Evolutionary conservation across 2,113 vertebrate genomes (phyloP).

Genomic region (Neogobius melanostomus): DNA sequence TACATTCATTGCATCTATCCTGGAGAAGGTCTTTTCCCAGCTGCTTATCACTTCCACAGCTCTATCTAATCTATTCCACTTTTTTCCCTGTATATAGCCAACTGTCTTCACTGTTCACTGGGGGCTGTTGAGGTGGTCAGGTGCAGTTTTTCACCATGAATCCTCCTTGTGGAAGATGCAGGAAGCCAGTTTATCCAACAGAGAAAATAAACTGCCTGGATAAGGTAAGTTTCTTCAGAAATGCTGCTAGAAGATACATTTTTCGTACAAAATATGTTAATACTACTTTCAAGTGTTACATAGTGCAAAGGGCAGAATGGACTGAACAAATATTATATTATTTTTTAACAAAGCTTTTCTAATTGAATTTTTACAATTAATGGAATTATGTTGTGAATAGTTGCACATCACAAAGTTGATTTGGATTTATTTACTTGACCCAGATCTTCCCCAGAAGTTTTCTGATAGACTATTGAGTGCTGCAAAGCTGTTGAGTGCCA

Average conservation of each 20-base stretch:
- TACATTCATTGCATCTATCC: constrained; percentile 26
- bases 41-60: not conserved
- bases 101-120: not conserved
- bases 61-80: not conserved
- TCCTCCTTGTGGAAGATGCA: constrained; percentile 90
- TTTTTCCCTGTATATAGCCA: not conserved
- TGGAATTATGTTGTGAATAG: no score
- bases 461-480: not conserved
- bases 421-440: not conserved
- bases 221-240: constrained; percentile 79
- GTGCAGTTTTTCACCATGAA: constrained; percentile 78
- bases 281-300: no score
- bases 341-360: no score
- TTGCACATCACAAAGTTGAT: no score
- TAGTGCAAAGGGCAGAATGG: no score
- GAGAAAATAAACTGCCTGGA: constrained; percentile 97
- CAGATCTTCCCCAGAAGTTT: not conserved
- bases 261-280: no score
- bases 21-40: constrained; percentile 4
- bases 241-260: not conserved
- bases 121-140: not conserved
- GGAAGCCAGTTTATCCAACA: constrained; percentile 94
- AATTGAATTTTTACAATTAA: no score
- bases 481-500: no score
- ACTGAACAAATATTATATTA: no score